Evolutionary conservation across 2,797 vertebrate genomes (phyloP).

Genomic region (Tadarida brasiliensis): DNA sequence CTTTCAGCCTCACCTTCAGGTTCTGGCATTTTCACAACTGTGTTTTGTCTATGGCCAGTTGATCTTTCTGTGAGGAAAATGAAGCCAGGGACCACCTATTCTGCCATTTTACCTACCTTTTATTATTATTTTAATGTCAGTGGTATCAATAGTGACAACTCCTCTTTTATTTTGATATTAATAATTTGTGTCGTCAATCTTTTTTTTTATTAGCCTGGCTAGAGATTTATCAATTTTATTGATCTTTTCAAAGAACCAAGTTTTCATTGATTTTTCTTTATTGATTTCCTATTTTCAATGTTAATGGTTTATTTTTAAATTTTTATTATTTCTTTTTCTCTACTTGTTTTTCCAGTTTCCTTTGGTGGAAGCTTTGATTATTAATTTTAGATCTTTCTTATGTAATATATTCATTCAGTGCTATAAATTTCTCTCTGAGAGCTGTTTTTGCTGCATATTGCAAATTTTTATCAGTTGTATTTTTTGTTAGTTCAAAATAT

Average conservation of each 20-base stretch:
- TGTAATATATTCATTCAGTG: not conserved
- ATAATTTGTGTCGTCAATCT: not conserved
- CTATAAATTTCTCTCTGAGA: conserved; percentile 30
- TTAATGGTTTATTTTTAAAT: not conserved
- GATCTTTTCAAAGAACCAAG: not conserved
- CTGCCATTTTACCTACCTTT: not conserved
- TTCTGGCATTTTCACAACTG: not conserved
- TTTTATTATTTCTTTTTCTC: conserved; percentile 16
- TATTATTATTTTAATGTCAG: not conserved
- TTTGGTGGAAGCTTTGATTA: not conserved
- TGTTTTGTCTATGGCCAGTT: not conserved
- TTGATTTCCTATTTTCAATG: not conserved
- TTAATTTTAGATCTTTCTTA: not conserved
- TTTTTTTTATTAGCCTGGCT: not conserved
- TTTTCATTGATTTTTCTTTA: not conserved
- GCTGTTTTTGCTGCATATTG: not conserved
- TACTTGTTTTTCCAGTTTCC: not conserved
- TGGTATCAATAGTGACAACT: not conserved
- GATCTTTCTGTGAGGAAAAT: not conserved
- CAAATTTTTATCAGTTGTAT: not conserved
- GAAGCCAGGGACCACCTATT: not conserved
- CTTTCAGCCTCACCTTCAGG: not conserved
- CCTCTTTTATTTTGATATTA: not conserved
- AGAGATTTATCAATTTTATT: not conserved
- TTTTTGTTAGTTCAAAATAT: conserved; percentile 25